These are phyloP conservation scores for Rhinella marina DNA, from an alignment of 2,797 vertebrate species.

Conservation along the genomic window DNA sequence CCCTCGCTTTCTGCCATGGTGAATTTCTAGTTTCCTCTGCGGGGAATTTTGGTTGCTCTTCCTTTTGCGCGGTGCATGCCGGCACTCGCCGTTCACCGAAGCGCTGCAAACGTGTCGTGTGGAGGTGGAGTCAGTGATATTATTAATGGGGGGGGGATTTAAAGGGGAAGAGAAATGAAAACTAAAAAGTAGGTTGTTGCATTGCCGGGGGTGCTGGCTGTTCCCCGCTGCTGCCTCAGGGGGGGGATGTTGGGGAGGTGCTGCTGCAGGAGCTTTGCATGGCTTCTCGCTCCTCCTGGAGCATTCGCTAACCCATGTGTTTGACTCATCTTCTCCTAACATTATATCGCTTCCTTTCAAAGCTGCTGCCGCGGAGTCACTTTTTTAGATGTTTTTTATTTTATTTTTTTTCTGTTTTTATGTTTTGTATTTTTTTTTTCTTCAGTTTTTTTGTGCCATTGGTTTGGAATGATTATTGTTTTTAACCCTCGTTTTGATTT, in stretches of 20 bases:
- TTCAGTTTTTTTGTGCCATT: constrained; percentile 61
- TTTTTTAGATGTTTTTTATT: constrained; percentile 44
- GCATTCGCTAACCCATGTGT: neutral
- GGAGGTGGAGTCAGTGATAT: neutral
- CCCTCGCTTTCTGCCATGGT: neutral
- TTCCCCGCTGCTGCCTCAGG: constrained; percentile 37
- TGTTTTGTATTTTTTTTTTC: constrained; percentile 43
- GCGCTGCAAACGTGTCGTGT: neutral
- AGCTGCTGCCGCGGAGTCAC: constrained; percentile 72
- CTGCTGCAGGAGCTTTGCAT: constrained; percentile 64
- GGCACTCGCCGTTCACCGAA: neutral
- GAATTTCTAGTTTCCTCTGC: neutral
- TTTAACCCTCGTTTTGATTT: constrained; percentile 80
- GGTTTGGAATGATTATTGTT: constrained; percentile 73
- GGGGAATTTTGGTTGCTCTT: neutral
- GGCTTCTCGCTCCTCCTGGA: constrained; percentile 35
- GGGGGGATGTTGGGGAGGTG: constrained; percentile 34
- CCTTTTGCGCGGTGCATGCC: constrained; percentile 16
- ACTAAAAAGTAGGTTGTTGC: too few relatives aligned
- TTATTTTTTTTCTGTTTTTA: constrained; percentile 55
- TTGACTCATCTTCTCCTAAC: constrained; percentile 58
- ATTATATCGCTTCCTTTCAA: constrained; percentile 64
- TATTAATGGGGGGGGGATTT: neutral
- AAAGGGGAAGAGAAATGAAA: neutral
- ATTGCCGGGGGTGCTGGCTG: too few relatives aligned